phyloP scores from a whole-genome alignment of 37 sponge, comb jelly and placozoan species.

The Geodia barretti region DNA sequence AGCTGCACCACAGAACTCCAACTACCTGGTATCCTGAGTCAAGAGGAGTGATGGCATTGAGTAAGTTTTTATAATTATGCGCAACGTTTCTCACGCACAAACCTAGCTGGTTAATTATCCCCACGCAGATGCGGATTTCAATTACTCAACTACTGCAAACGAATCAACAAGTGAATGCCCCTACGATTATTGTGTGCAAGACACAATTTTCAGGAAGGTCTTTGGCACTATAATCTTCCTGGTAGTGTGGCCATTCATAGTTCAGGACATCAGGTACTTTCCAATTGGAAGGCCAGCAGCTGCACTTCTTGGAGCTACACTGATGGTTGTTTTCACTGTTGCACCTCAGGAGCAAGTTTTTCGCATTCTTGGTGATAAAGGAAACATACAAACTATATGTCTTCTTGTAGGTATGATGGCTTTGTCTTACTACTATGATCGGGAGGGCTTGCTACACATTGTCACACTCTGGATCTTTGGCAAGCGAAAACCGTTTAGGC shows the following conservation, averaged over 20 bases:
- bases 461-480: slow-evolving; percentile 36
- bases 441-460: slow-evolving; percentile 55
- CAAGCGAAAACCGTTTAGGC: slow-evolving; percentile 33
- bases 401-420: slow-evolving; percentile 76
- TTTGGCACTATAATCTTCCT: slow-evolving; percentile 56
- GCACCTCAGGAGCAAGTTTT: slow-evolving; percentile 48
- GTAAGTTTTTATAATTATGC: too few species aligned
- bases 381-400: slow-evolving; percentile 55
- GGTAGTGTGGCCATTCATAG: slow-evolving; percentile 71
- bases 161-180: background rate
- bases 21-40: too few species aligned
- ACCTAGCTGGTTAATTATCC: too few species aligned
- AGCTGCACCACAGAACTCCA: too few species aligned
- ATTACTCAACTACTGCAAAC: slow-evolving; percentile 1
- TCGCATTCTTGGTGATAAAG: slow-evolving; percentile 23
- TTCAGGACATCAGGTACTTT: slow-evolving; percentile 54
- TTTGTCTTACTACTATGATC: slow-evolving; percentile 63
- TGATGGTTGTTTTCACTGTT: slow-evolving; percentile 67
- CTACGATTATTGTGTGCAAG: background rate
- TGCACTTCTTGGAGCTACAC: slow-evolving; percentile 42
- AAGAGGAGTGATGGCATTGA: too few species aligned
- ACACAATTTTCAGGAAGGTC: slow-evolving; percentile 33
- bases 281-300: slow-evolving; percentile 62
- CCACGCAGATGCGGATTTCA: background rate
- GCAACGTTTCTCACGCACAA: too few species aligned